Evolutionary conservation across 2,113 vertebrate species (phyloP).

Genomic region (Apteryx owenii): DNA sequence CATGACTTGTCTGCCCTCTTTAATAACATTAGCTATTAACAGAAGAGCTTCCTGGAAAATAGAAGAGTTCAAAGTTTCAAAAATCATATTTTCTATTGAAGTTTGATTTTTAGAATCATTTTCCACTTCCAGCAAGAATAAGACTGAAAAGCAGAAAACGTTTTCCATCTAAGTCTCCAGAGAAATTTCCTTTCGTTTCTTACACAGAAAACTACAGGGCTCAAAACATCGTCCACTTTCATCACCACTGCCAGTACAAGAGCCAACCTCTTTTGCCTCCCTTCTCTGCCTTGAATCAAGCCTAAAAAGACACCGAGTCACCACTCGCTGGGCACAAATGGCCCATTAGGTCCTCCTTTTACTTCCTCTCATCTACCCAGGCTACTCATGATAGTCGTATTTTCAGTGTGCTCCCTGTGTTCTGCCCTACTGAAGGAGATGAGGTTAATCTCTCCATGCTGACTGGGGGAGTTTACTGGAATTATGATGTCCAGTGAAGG

Average conservation of each 20-base stretch:
- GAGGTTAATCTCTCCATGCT: background rate
- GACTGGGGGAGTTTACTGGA: background rate
- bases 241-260: slow-evolving; percentile 2
- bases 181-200: slow-evolving; percentile 44
- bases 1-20: slow-evolving; percentile 27
- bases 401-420: background rate
- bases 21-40: slow-evolving; percentile 45
- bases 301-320: background rate
- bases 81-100: slow-evolving; percentile 41
- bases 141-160: slow-evolving; percentile 20
- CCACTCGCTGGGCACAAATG: background rate
- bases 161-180: slow-evolving; percentile 49
- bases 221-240: slow-evolving; percentile 35
- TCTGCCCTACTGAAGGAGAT: background rate
- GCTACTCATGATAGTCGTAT: background rate
- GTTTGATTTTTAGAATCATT: slow-evolving; percentile 54
- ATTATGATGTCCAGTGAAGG: background rate
- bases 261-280: slow-evolving; percentile 28
- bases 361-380: background rate
- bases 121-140: slow-evolving; percentile 48
- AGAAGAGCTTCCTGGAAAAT: slow-evolving; percentile 57
- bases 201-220: background rate
- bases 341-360: background rate
- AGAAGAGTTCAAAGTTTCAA: slow-evolving; percentile 10
- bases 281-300: slow-evolving; percentile 1